phyloP scores from a whole-genome alignment of 1,140 invertebrate species.

The Caligus rogercresseyi region DNA sequence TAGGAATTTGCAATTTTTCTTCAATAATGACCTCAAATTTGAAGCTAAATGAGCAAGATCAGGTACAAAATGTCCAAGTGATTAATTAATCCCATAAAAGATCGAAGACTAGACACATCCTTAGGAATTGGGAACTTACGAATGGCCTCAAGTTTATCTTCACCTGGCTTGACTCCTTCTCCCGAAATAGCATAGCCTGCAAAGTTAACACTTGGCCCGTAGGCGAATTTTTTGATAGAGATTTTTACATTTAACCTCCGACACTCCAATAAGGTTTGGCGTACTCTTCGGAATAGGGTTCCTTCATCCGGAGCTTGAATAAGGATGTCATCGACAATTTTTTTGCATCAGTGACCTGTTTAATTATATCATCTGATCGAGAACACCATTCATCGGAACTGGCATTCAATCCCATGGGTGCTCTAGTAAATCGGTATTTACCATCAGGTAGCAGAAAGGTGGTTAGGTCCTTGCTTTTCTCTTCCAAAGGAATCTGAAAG shows the following conservation, averaged over 20 bases:
- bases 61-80: conserved; percentile 1
- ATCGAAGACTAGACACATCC: background rate
- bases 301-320: no score
- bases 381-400: conserved; percentile 25
- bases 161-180: conserved; percentile 27
- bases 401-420: conserved; percentile 21
- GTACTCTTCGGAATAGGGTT: no score
- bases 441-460: conserved; percentile 26
- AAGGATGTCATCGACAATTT: conserved; percentile 10
- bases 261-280: no score
- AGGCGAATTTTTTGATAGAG: background rate
- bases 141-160: conserved; percentile 28
- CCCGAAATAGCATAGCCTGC: conserved; percentile 28
- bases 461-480: conserved; percentile 24
- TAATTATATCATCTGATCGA: background rate
- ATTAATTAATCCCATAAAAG: background rate
- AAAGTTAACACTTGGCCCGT: conserved; percentile 25
- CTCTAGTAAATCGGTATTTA: conserved; percentile 20
- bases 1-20: conserved; percentile 1
- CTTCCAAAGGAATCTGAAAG: conserved; percentile 26
- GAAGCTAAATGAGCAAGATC: background rate
- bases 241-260: background rate
- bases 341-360: background rate
- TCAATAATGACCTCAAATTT: background rate
- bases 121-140: conserved; percentile 21